Conservation (phyloP, 2,797 vertebrate species). For the Sebastes itinus region DNA sequence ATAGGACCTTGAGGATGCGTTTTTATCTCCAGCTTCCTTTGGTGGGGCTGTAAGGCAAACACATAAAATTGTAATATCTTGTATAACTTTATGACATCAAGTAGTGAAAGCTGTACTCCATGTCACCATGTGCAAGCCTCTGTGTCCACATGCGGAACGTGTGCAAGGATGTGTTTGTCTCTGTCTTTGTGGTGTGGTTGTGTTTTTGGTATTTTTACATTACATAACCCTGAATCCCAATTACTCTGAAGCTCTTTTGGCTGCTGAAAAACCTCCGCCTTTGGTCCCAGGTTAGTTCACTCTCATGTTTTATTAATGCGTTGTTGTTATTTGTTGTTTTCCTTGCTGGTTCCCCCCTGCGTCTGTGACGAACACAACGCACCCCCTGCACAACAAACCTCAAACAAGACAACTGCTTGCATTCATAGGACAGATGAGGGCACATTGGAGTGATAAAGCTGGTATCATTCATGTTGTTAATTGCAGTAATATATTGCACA, state of each 20-base stretch:
- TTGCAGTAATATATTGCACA: background rate
- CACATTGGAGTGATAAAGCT: background rate
- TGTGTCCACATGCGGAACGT: background rate
- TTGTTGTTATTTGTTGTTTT: conserved; percentile 42
- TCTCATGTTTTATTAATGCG: conserved; percentile 70
- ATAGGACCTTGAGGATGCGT: conserved; percentile 58
- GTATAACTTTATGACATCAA: conserved; percentile 44
- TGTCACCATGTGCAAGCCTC: background rate
- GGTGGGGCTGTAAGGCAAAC: conserved; percentile 54
- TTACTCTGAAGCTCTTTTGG: conserved; percentile 38
- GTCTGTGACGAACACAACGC: conserved; percentile 6
- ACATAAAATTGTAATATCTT: conserved; percentile 47
- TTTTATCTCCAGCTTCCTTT: conserved; percentile 47
- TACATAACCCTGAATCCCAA: conserved; percentile 27
- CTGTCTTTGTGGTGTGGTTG: background rate
- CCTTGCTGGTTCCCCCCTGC: conserved; percentile 2
- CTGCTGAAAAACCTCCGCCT: conserved; percentile 32
- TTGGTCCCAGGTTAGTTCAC: conserved; percentile 54
- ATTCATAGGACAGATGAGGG: conserved; percentile 8
- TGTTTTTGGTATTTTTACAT: conserved; percentile 12
- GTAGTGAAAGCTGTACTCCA: conserved; percentile 14
- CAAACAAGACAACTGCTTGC: conserved; percentile 36
- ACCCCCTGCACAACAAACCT: conserved; percentile 24
- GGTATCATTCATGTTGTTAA: background rate
- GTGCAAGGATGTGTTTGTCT: background rate